phyloP scores from a whole-genome alignment of 2,113 vertebrate genomes.

The Paracanthobrama guichenoti region DNA sequence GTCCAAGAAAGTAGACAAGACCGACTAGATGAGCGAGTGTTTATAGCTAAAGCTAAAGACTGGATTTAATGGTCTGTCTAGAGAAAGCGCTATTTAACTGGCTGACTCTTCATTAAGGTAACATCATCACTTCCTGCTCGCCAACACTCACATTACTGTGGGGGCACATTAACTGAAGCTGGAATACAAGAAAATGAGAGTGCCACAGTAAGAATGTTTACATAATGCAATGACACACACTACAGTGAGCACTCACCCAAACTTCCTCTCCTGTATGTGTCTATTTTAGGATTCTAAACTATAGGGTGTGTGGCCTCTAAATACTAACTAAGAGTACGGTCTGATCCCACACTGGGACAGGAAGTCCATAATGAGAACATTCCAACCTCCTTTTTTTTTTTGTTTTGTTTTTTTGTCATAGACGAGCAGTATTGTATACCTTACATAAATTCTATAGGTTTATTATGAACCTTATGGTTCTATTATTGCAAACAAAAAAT shows the following conservation, averaged over 20 bases:
- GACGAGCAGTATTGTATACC: conserved; percentile 12
- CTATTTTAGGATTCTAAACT: conserved; percentile 58
- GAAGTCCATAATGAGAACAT: conserved; percentile 56
- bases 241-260: conserved; percentile 13
- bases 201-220: conserved; percentile 40
- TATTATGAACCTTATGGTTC: neutral
- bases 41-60: conserved; percentile 33
- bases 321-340: conserved; percentile 43
- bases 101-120: conserved; percentile 29
- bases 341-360: conserved; percentile 52
- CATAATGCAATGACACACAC: conserved; percentile 44
- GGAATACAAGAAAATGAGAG: conserved; percentile 30
- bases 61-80: conserved; percentile 31
- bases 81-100: conserved; percentile 56
- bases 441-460: neutral
- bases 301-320: conserved; percentile 57
- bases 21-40: neutral
- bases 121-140: conserved; percentile 57
- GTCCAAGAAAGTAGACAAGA: neutral
- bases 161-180: conserved; percentile 17
- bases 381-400: conserved; percentile 26
- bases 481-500: neutral
- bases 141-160: conserved; percentile 50
- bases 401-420: too few species aligned
- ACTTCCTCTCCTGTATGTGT: conserved; percentile 41